phyloP scores from a whole-genome alignment of 2,113 vertebrate genomes.

The Lepus timidus region DNA sequence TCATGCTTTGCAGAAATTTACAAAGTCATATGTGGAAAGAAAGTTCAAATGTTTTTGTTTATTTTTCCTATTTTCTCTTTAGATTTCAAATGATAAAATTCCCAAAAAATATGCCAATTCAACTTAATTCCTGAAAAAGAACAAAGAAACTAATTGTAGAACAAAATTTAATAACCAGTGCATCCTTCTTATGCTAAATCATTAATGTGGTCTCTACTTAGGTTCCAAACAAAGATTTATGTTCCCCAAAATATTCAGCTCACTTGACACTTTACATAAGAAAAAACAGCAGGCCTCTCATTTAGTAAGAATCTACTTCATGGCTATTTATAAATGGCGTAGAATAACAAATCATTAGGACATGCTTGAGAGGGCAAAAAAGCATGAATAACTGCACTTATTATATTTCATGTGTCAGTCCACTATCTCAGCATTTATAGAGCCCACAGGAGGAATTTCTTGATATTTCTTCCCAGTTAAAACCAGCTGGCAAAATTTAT shows the following conservation, averaged over 20 bases:
- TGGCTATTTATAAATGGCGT: constrained; percentile 67
- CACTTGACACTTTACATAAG: constrained; percentile 64
- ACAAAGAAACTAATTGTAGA: constrained; percentile 42
- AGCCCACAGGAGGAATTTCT: constrained; percentile 63
- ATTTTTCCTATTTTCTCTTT: constrained; percentile 19
- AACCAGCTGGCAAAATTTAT: constrained; percentile 72
- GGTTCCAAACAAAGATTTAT: constrained; percentile 68
- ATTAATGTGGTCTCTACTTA: constrained; percentile 44
- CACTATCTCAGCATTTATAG: constrained; percentile 64
- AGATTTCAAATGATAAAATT: neutral
- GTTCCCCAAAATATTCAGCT: constrained; percentile 58
- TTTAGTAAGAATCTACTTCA: constrained; percentile 65
- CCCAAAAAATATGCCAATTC: neutral
- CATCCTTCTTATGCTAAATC: constrained; percentile 43
- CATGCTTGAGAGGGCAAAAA: neutral
- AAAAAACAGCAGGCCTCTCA: constrained; percentile 63
- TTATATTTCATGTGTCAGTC: constrained; percentile 73
- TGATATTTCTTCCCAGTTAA: constrained; percentile 63
- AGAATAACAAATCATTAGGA: constrained; percentile 72
- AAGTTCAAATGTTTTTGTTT: neutral
- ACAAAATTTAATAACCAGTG: constrained; percentile 41
- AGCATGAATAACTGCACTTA: constrained; percentile 65
- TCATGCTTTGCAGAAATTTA: neutral
- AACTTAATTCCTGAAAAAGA: constrained; percentile 23
- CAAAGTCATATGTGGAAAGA: fast-evolving